Conservation (phyloP, 1,140 invertebrate genomes). For the Aculops lycopersici region DNA sequence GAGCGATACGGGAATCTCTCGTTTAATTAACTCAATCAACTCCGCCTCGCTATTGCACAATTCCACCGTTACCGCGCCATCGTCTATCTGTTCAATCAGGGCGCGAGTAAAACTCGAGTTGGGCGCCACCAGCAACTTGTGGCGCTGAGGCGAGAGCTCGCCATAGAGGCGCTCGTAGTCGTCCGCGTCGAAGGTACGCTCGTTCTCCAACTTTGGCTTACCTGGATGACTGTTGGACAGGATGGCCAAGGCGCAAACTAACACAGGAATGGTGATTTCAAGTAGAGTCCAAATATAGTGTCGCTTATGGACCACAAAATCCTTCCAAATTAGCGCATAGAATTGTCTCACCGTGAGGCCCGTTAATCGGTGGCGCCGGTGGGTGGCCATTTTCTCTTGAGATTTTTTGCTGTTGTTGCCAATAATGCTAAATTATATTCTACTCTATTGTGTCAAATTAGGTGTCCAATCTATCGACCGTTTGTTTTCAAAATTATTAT, state of each 20-base stretch:
- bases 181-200: constrained; percentile 26
- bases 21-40: neutral
- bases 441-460: too few species aligned
- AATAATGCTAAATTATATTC: too few species aligned
- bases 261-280: constrained; percentile 13
- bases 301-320: constrained; percentile 6
- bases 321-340: constrained; percentile 9
- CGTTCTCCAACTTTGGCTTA: neutral
- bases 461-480: too few species aligned
- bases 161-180: constrained; percentile 57
- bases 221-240: neutral
- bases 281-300: constrained; percentile 12
- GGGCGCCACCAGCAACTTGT: neutral
- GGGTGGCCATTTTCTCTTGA: too few species aligned
- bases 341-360: neutral
- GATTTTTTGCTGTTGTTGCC: too few species aligned
- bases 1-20: neutral
- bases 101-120: neutral
- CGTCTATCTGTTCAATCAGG: neutral
- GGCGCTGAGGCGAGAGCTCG: constrained; percentile 26
- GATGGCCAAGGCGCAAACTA: constrained; percentile 1
- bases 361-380: too few species aligned
- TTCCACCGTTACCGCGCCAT: neutral
- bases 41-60: neutral
- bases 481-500: too few species aligned